These are phyloP conservation scores for Phylloscopus collybita DNA, from an alignment of 2,797 vertebrate genomes.

Conservation along the genomic window DNA sequence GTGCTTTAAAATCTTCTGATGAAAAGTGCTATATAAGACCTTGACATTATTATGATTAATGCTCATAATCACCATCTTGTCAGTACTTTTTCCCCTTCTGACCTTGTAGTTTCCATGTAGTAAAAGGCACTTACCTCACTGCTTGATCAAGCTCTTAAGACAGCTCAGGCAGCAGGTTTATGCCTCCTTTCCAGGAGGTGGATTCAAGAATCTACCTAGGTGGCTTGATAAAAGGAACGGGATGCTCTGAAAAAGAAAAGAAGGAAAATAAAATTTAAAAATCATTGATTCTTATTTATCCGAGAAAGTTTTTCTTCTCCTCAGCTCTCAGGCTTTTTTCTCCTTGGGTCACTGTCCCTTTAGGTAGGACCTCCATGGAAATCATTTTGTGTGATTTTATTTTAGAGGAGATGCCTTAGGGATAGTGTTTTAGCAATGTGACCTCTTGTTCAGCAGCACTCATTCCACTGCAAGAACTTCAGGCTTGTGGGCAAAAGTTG, in stretches of 20 bases:
- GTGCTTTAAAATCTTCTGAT: constrained; percentile 59
- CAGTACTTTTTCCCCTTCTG: constrained; percentile 66
- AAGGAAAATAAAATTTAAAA: neutral
- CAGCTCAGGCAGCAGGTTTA: constrained; percentile 59
- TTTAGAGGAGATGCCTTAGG: neutral
- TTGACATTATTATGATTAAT: constrained; percentile 67
- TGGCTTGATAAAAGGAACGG: constrained; percentile 23
- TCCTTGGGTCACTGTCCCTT: neutral
- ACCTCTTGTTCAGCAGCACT: neutral
- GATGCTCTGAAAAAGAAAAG: neutral
- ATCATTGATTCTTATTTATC: neutral
- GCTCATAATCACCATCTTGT: constrained; percentile 62
- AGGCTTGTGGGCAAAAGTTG: neutral
- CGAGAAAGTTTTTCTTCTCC: neutral
- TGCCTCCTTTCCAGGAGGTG: constrained; percentile 52
- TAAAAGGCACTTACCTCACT: constrained; percentile 67
- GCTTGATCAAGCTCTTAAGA: constrained; percentile 70
- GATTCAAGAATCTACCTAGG: constrained; percentile 62
- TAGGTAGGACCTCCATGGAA: neutral
- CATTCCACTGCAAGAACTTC: neutral
- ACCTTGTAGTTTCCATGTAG: constrained; percentile 64
- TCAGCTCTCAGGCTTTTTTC: neutral
- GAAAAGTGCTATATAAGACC: constrained; percentile 60
- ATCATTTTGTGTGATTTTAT: neutral
- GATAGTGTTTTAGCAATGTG: neutral